A percentile compares a stretch with the other conserved stretches of the same genome.
phyloP scores from a whole-genome alignment of 2,888 invertebrate genomes.

The Aleiodes alternator region DNA sequence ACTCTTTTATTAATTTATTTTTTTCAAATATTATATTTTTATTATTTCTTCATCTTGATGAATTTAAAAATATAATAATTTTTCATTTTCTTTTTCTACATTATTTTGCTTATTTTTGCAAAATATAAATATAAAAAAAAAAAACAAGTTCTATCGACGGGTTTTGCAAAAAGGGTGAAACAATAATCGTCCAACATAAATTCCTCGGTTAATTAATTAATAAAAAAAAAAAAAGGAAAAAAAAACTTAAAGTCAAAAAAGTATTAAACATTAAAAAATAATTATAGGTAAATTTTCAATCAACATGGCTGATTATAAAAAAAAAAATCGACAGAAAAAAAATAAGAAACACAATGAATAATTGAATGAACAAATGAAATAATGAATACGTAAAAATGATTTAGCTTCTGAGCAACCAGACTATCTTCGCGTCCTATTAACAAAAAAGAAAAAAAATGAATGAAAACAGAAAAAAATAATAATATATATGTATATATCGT shows the following conservation, averaged over 20 bases:
- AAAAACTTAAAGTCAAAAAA: conserved; percentile 33
- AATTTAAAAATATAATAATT: conserved; percentile 23
- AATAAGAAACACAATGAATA: neutral
- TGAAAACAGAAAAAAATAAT: conserved; percentile 51
- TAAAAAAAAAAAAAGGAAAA: neutral
- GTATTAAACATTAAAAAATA: conserved; percentile 40
- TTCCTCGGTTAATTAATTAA: neutral
- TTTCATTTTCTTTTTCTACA: neutral
- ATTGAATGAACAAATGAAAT: conserved; percentile 13
- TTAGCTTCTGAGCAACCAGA: conserved; percentile 55
- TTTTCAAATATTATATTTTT: conserved; percentile 8
- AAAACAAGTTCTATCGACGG: conserved; percentile 25
- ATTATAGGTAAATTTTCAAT: conserved; percentile 41
- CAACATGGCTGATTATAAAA: conserved; percentile 13
- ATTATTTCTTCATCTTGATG: neutral
- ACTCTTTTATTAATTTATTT: neutral
- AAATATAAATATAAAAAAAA: neutral
- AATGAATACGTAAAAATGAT: conserved; percentile 48
- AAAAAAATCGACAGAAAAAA: conserved; percentile 36
- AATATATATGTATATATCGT: conserved; percentile 70
- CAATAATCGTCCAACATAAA: conserved; percentile 10
- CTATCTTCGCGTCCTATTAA: conserved; percentile 57
- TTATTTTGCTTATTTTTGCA: neutral
- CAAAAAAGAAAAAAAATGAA: conserved; percentile 43
- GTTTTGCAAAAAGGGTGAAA: conserved; percentile 6